These are phyloP conservation scores for Himalopsyche kuldschensis DNA, from an alignment of 2,888 invertebrate genomes.

Conservation along the genomic window DNA sequence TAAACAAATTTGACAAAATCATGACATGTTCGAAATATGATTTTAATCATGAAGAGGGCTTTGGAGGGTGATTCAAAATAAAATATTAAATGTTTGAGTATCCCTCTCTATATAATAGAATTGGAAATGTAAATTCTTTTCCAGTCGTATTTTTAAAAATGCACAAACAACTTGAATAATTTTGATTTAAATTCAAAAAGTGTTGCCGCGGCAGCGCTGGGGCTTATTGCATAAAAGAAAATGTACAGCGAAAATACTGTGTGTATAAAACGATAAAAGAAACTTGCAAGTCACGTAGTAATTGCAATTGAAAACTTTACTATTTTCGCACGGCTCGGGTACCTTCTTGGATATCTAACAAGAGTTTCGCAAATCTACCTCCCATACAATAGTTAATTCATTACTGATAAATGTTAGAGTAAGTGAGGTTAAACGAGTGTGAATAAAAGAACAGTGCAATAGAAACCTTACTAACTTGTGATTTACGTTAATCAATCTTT, in stretches of 20 bases:
- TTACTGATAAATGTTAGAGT: not conserved
- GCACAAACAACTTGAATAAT: not conserved
- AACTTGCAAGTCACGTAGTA: slow-evolving; percentile 34
- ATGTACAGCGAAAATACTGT: not conserved
- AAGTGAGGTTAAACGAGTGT: no score
- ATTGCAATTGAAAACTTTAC: slow-evolving; percentile 37
- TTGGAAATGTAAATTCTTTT: not conserved
- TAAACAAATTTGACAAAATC: no score
- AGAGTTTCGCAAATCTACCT: slow-evolving; percentile 12
- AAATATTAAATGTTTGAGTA: no score
- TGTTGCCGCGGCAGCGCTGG: not conserved
- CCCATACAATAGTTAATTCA: not conserved
- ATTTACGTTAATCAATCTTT: no score
- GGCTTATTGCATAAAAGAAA: not conserved
- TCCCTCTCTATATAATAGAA: not conserved
- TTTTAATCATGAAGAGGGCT: no score
- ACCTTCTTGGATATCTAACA: not conserved
- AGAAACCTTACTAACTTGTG: no score
- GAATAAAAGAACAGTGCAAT: no score
- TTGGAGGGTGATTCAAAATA: no score
- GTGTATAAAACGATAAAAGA: not conserved
- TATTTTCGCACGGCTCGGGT: not conserved
- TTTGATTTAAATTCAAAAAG: not conserved
- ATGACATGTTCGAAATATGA: no score
- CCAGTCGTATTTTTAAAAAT: not conserved